These are phyloP conservation scores for Mythimna vitellina DNA, from an alignment of 2,888 invertebrate genomes.

Conservation along the genomic window DNA sequence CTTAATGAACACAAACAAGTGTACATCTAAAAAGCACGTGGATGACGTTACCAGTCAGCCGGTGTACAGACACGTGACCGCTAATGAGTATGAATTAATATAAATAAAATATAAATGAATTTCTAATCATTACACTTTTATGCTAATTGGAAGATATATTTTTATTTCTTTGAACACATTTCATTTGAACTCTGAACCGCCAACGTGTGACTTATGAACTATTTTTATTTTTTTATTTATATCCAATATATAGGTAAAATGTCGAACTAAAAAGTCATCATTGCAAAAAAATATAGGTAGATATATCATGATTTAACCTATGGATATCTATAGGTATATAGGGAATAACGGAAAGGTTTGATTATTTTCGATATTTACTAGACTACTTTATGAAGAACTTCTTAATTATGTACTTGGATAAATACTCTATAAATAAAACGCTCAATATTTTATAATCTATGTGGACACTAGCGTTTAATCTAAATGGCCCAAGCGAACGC, in stretches of 20 bases:
- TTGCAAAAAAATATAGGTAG: no score
- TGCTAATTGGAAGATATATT: slow-evolving; percentile 9
- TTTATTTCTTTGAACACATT: background rate
- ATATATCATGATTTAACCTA: no score
- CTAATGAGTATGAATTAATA: slow-evolving; percentile 11
- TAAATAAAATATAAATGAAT: slow-evolving; percentile 13
- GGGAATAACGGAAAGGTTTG: no score
- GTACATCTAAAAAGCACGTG: slow-evolving; percentile 18
- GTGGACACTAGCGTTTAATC: no score
- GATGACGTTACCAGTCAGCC: slow-evolving; percentile 30
- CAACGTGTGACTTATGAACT: slow-evolving; percentile 1
- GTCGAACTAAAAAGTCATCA: background rate
- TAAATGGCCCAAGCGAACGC: no score
- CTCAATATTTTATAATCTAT: no score
- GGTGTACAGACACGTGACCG: slow-evolving; percentile 35
- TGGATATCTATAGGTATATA: no score
- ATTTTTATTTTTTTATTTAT: slow-evolving; percentile 9
- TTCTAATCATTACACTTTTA: slow-evolving; percentile 41
- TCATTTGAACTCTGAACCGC: slow-evolving; percentile 10
- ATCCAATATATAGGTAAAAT: background rate
- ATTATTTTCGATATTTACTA: no score
- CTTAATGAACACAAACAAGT: slow-evolving; percentile 4
- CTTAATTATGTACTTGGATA: no score
- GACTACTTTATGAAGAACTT: no score
- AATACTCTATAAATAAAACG: no score